Base-by-base conservation (phyloP, 2,797 vertebrate genomes). In the Rachycentron canadum region DNA sequence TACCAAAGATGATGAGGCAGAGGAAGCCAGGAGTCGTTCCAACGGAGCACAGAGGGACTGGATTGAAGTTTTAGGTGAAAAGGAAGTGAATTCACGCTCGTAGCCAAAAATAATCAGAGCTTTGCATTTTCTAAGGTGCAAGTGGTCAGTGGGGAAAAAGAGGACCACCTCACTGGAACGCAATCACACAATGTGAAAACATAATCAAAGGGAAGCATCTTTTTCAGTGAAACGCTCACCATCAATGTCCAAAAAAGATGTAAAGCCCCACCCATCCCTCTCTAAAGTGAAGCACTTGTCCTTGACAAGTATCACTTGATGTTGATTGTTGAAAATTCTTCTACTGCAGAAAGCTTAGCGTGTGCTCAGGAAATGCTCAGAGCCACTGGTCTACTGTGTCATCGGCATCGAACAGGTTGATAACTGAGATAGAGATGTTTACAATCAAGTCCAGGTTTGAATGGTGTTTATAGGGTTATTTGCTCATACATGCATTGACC, bases 311-410 rank as follows among this genome's bases (percentile, higher is more conserved):
- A 4, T 70, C 36, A 47, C 53, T 59, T 36, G 36, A n/a, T 58
- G 56, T 59, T 17, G 14, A 49, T 0, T 6, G 49, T 36, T 53
- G n/a, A 61, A 11, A 36, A n/a, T 38, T 43, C 30, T 11, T 32
- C 11, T 4, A 0, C 25, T n/a, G 17, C 11, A 60, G 3, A 74
- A 55, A 10, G 36, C 34, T 13, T 34, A n/a, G 43, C 71, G 7
- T 70, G 38, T 73, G n/a, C 45, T 16, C 23, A 78, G 62, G 53
- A 63, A 75, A 30, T n/a, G 11, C 41, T 52, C n/a, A 45, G 32
- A 40, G 53, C 61, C 28, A 4, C 23, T 4, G 25, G 45, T 16
- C 9, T 4, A 3, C 9, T 1, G 10, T 38, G 32, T 6, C 30
- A n/a, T 25, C 0, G 1, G 76, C 53, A 68, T 6, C 10, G 16